phyloP scores from a whole-genome alignment of 1,140 invertebrate species.

The Aphelinus atriplicis region DNA sequence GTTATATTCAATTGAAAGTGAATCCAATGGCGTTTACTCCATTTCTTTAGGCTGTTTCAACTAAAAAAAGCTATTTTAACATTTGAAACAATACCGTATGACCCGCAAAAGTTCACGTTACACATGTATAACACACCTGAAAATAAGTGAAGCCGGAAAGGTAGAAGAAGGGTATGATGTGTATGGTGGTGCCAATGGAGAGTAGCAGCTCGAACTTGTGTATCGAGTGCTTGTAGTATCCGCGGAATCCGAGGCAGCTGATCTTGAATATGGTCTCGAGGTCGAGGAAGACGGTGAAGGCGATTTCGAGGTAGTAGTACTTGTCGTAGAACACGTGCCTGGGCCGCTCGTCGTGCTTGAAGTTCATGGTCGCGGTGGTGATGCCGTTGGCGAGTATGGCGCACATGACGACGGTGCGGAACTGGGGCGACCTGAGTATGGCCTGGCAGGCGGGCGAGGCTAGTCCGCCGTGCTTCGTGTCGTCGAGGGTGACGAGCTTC shows the following conservation, averaged over 20 bases:
- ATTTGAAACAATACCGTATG: neutral
- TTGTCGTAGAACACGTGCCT: constrained; percentile 85
- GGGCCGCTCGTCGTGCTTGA: constrained; percentile 89
- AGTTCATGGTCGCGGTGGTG: constrained; percentile 95
- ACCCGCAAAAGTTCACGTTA: neutral
- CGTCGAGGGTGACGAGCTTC: constrained; percentile 94
- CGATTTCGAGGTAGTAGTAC: constrained; percentile 96
- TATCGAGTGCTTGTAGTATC: constrained; percentile 95
- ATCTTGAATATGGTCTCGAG: constrained; percentile 97
- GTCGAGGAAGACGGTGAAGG: constrained; percentile 94
- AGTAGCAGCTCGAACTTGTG: constrained; percentile 98
- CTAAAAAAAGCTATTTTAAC: neutral
- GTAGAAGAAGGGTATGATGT: constrained; percentile 92
- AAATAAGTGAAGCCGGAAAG: constrained; percentile 96
- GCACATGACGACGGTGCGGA: constrained; percentile 92
- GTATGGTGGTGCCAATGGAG: constrained; percentile 93
- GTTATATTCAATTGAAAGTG: too few relatives aligned
- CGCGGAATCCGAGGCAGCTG: constrained; percentile 94
- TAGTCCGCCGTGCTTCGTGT: constrained; percentile 90
- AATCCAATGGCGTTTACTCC: too few relatives aligned
- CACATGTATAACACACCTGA: constrained; percentile 72
- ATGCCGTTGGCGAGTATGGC: constrained; percentile 95
- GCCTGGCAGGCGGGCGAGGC: constrained; percentile 89
- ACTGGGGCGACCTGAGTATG: constrained; percentile 90
- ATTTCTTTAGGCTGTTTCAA: too few relatives aligned